A percentile compares a stretch with the other conserved stretches of the same genome.
Conservation (phyloP, 2,113 vertebrate genomes). For the Archocentrus centrarchus region DNA sequence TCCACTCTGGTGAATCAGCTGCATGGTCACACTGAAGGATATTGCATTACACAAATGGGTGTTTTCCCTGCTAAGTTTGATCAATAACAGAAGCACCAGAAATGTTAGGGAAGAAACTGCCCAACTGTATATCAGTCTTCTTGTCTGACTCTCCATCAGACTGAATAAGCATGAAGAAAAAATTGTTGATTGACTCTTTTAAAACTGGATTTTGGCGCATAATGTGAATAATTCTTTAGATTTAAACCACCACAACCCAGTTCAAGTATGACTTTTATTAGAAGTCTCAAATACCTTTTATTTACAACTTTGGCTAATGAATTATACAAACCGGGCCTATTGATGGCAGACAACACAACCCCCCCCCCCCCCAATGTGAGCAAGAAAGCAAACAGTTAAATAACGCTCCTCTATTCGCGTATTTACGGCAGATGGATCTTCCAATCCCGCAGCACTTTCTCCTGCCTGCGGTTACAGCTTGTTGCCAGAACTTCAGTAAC, state of each 20-base stretch:
- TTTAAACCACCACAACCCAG: neutral
- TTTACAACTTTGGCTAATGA: neutral
- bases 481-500: slow-evolving; percentile 51
- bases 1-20: neutral
- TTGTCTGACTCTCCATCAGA: neutral
- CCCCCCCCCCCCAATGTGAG: neutral
- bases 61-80: neutral
- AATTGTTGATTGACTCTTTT: neutral
- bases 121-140: neutral
- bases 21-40: neutral
- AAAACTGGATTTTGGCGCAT: neutral
- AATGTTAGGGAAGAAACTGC: neutral
- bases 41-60: neutral
- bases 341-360: neutral
- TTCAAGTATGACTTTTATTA: neutral
- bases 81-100: neutral
- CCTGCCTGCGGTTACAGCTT: slow-evolving; percentile 56
- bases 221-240: too few species aligned
- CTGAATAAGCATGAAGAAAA: neutral
- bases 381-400: slow-evolving; percentile 8
- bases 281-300: neutral
- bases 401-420: slow-evolving; percentile 15
- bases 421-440: slow-evolving; percentile 71
- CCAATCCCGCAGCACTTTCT: slow-evolving; percentile 64
- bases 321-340: neutral